These are phyloP conservation scores for Pseudoips prasinana DNA, from an alignment of 2,888 invertebrate species.

Conservation along the genomic window DNA sequence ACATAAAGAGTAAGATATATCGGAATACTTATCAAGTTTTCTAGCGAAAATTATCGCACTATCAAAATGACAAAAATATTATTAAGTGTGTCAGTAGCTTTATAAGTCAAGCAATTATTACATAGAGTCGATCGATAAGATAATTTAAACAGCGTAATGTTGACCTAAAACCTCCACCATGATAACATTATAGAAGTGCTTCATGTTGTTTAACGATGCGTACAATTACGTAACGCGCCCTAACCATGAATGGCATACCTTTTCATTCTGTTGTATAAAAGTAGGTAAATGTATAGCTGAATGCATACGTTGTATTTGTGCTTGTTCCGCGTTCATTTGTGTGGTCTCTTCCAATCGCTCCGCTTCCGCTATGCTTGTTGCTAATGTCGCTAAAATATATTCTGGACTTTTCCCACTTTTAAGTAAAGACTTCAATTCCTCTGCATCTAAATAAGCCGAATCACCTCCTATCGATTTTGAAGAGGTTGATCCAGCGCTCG, in stretches of 20 bases:
- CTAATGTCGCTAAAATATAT: constrained; percentile 83
- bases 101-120: no score
- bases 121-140: no score
- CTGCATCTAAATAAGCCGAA: constrained; percentile 79
- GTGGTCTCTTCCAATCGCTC: constrained; percentile 67
- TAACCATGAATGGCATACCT: constrained; percentile 59
- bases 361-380: constrained; percentile 78
- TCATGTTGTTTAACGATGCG: no score
- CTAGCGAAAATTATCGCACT: no score
- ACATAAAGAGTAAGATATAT: no score
- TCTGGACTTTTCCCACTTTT: constrained; percentile 86
- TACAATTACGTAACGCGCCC: no score
- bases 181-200: no score
- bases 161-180: no score
- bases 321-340: constrained; percentile 68
- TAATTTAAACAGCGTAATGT: no score
- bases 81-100: no score
- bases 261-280: constrained; percentile 87
- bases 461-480: constrained; percentile 74
- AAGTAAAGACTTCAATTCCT: constrained; percentile 85
- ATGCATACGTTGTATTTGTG: constrained; percentile 63
- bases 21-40: no score
- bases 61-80: no score
- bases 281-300: constrained; percentile 91
- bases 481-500: constrained; percentile 76